Base-by-base conservation (phyloP, 1,140 invertebrate species). In the Hypsibius dujardini region DNA sequence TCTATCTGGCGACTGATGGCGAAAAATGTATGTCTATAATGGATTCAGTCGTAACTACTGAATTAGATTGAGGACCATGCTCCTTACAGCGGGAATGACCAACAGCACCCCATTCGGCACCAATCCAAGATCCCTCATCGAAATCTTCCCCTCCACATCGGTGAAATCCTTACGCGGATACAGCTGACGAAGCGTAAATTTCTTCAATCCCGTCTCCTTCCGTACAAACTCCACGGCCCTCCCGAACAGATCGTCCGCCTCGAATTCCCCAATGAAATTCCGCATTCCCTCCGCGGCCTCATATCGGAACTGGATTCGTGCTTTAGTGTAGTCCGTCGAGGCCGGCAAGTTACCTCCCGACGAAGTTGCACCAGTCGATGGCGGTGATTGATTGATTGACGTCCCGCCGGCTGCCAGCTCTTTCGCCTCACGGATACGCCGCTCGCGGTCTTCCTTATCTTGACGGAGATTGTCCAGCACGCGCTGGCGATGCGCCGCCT, bases 181-280 rank as follows among this genome's bases (percentile, higher is more conserved):
- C 62, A 67, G 12, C 42, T 67, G 62, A 7, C 12, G 42, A 3
- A 3, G 3, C 3, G 45, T 67, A 3, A 14, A 12, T 67, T 42
- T 42, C 62, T 42, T 7, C 62, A 67, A 67, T 42, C 62, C 62
- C 62, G 62, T 67, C 62, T 67, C 62, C 45, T 67, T 67, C 42
- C 42, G 7, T 3, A 42, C 62, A 42, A 14, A 67, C 3, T 67
- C 62, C 3, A 42, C 3, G 42, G 62, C 62, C 45, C 3, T 3
- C 7, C 7, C 3, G 12, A 67, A 42, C 7, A 42, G 62, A 67
- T 67, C 62, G 3, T 7, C 45, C 7, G 62, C 62, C 42, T 67
- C 62, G 62, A 67, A 67, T 42, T 7, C 42, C 42, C 62, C 62
- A 12, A 67, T 42, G 42, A 67, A 67, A 42, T 12, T 67, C 7